Percentiles rank a stretch among this genome's conserved stretches.
These are phyloP conservation scores for Fragum whitleyi DNA, from an alignment of 2,888 invertebrate genomes.

Conservation along the genomic window DNA sequence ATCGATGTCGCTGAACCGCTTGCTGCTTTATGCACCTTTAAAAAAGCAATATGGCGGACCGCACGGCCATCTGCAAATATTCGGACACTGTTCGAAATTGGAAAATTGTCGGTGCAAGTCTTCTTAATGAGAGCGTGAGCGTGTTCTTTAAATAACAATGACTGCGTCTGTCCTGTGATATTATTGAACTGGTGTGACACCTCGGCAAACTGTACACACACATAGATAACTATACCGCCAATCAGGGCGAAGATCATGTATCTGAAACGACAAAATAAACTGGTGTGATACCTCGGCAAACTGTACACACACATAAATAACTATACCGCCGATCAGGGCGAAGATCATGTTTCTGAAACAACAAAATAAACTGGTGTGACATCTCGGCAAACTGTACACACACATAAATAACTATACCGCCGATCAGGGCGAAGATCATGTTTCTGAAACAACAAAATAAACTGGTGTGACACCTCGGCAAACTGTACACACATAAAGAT, in stretches of 20 bases:
- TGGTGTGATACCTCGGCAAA: constrained; percentile 6
- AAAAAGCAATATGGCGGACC: constrained; percentile 67
- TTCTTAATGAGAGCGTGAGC: constrained; percentile 29
- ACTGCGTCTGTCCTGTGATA: background rate
- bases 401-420: too few relatives aligned
- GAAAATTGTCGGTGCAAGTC: constrained; percentile 43
- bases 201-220: constrained; percentile 15
- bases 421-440: too few relatives aligned
- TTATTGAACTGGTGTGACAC: constrained; percentile 2
- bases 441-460: too few relatives aligned
- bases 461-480: too few relatives aligned
- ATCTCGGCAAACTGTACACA: too few relatives aligned
- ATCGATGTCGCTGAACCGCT: constrained; percentile 69
- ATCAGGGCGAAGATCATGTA: background rate
- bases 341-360: constrained; percentile 12
- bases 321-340: background rate
- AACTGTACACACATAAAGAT: too few relatives aligned
- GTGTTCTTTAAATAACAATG: constrained; percentile 30
- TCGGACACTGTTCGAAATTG: constrained; percentile 47
- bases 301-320: constrained; percentile 9
- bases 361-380: too few relatives aligned
- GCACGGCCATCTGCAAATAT: constrained; percentile 55
- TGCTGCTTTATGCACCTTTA: constrained; percentile 71
- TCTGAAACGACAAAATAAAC: background rate
- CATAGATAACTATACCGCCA: background rate